phyloP scores from a whole-genome alignment of 2,888 invertebrate genomes.

The Drosophila maculinotata region DNA sequence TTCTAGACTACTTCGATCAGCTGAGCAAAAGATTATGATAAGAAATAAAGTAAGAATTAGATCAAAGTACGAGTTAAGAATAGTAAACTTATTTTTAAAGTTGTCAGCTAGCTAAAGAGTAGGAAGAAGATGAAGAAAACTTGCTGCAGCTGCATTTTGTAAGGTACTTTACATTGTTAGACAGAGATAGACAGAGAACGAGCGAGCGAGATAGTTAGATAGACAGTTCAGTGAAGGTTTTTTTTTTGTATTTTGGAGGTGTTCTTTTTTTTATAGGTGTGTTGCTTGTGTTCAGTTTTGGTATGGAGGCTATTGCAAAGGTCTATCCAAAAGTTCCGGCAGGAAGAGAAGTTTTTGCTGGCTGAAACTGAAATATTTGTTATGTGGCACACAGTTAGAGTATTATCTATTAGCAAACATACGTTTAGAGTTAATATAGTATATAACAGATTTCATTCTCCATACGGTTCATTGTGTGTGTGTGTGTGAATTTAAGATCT shows the following conservation, averaged over 20 bases:
- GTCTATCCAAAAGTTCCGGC: slow-evolving; percentile 62
- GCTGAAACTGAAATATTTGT: slow-evolving; percentile 62
- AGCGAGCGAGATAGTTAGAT: slow-evolving; percentile 21
- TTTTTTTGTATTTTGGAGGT: slow-evolving; percentile 27
- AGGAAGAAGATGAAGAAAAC: slow-evolving; percentile 25
- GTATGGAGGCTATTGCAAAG: slow-evolving; percentile 55
- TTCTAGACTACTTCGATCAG: slow-evolving; percentile 41
- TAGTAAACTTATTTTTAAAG: slow-evolving; percentile 27
- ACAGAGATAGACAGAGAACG: slow-evolving; percentile 32
- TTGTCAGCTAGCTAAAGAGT: slow-evolving; percentile 39
- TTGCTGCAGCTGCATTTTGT: slow-evolving; percentile 39
- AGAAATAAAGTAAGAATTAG: slow-evolving; percentile 24
- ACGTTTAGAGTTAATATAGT: slow-evolving; percentile 47
- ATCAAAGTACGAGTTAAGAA: slow-evolving; percentile 31
- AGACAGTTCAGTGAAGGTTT: slow-evolving; percentile 28
- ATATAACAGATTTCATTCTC: slow-evolving; percentile 56
- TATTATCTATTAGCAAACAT: slow-evolving; percentile 72
- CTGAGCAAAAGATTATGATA: slow-evolving; percentile 27
- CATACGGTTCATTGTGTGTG: slow-evolving; percentile 45
- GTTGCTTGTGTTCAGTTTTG: slow-evolving; percentile 30
- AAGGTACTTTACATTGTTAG: slow-evolving; percentile 47
- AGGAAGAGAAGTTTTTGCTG: slow-evolving; percentile 54
- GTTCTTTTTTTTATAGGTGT: slow-evolving; percentile 31
- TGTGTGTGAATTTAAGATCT: slow-evolving; percentile 48
- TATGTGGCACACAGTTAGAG: slow-evolving; percentile 49